Base-by-base conservation (phyloP, 2,113 vertebrate genomes). In the Hippocampus barbouri region DNA sequence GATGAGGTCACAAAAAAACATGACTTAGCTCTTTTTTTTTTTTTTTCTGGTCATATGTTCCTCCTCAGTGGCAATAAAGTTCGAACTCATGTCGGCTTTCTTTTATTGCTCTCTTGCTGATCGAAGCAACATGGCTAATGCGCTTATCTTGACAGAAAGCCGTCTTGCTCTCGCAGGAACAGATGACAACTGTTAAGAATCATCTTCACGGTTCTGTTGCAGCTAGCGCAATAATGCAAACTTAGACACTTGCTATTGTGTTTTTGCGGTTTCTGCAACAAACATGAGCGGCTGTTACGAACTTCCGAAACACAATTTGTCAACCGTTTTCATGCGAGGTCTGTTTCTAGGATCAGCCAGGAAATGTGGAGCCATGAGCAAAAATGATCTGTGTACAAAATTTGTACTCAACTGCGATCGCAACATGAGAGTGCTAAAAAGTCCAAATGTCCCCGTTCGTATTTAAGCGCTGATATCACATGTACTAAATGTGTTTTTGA, bases 1-100 rank as follows among this genome's bases (percentile, higher is more conserved):
- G 23, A 43, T 66, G 40, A 66, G 63, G 30, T 66, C 23, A 47
- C 43, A 63, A 66, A 41, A 65, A 45, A 27, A 47, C 64, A 66
- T 66, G 64, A 66, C 43, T 66, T 15, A 18, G 40, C 14, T 43
- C 14, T 47, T 47, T 66, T 66, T 43, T 38, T 38, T 34, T 47
- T 47, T 66, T 30, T 34, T 57, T 2, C 25, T 30, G 59, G 6
- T 34, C 57, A 60, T 60, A 60, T 30, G n/a, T 45, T 66, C 63
- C n/a, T 65, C 11, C 63, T 14, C 38, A 6, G 57, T 14, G 15
- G 57, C 57, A 11, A 25, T 23, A 59, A 27, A 27, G n/a, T 66
- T 45, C 2, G 2, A 66, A 66, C 41, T 25, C 43, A 66, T 66
- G 63, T 25, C 4, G 63, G n/a, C 5, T 15, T 45, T 65, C 38